Evolutionary conservation across 2,797 vertebrate genomes (phyloP).

Genomic region (Sebastes itinus): DNA sequence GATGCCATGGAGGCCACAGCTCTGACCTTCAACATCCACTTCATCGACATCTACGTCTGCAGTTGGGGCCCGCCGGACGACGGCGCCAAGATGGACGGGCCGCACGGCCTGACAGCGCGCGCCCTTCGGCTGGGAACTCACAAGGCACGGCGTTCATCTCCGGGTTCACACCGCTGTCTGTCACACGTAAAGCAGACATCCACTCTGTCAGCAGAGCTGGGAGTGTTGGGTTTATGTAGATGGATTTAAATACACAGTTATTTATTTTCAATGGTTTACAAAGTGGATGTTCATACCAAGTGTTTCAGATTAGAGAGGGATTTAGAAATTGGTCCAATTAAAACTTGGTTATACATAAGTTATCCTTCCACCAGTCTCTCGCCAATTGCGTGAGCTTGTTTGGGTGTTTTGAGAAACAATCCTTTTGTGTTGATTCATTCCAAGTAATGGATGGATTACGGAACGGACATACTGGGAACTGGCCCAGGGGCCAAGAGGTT

Average conservation of each 20-base stretch:
- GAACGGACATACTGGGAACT: neutral
- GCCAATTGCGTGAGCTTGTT: neutral
- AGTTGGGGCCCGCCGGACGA: slow-evolving; percentile 74
- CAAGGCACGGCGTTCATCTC: slow-evolving; percentile 65
- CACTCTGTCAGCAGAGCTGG: slow-evolving; percentile 17
- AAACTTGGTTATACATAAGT: neutral
- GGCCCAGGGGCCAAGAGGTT: neutral
- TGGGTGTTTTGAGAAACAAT: neutral
- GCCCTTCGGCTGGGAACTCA: slow-evolving; percentile 67
- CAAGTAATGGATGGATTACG: neutral
- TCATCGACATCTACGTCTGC: slow-evolving; percentile 78
- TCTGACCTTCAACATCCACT: slow-evolving; percentile 76
- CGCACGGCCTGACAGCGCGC: slow-evolving; percentile 58
- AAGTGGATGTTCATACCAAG: neutral
- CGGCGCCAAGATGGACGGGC: slow-evolving; percentile 71
- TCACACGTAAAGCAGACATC: slow-evolving; percentile 34
- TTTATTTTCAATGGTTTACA: neutral
- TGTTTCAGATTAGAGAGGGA: neutral
- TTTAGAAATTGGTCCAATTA: neutral
- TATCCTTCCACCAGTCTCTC: neutral
- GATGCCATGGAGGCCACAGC: slow-evolving; percentile 76
- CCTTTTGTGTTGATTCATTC: neutral
- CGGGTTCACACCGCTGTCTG: slow-evolving; percentile 39
- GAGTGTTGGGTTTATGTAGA: neutral
- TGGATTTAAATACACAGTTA: neutral